A percentile compares a stretch with the other conserved stretches of the same genome.
Conservation (phyloP, 2,113 vertebrate species). For the Phrynosoma blainvillii region DNA sequence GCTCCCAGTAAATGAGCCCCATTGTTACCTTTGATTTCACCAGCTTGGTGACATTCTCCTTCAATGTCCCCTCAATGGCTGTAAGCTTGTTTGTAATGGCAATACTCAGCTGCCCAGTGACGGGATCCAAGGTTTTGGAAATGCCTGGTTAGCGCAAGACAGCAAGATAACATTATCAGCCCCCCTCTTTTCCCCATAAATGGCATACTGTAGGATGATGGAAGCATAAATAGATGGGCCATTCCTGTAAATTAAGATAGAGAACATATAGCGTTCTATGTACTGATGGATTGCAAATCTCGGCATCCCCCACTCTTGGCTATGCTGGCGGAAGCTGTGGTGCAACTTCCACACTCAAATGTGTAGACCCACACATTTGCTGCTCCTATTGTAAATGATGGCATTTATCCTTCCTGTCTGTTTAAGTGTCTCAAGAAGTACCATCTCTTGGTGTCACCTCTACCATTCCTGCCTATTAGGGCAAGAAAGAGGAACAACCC, state of each 20-base stretch:
- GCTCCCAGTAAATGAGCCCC: background rate
- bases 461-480: too few relatives aligned
- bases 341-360: background rate
- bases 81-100: conserved; percentile 88
- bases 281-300: background rate
- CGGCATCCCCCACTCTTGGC: background rate
- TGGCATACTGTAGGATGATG: too few relatives aligned
- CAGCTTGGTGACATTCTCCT: conserved; percentile 92
- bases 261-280: background rate
- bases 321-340: background rate
- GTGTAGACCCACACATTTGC: background rate
- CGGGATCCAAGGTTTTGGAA: conserved; percentile 89
- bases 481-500: too few relatives aligned
- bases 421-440: too few relatives aligned
- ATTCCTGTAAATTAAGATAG: background rate
- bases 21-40: conserved; percentile 92
- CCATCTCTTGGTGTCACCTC: too few relatives aligned
- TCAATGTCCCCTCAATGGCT: conserved; percentile 88
- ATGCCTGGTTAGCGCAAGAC: conserved; percentile 66
- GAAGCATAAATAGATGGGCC: background rate
- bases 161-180: background rate
- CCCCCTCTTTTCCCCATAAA: too few relatives aligned
- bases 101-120: conserved; percentile 87
- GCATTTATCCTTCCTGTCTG: too few relatives aligned
- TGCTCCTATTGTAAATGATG: background rate